phyloP scores from a whole-genome alignment of 2,113 vertebrate genomes.

The Anas platyrhynchos region DNA sequence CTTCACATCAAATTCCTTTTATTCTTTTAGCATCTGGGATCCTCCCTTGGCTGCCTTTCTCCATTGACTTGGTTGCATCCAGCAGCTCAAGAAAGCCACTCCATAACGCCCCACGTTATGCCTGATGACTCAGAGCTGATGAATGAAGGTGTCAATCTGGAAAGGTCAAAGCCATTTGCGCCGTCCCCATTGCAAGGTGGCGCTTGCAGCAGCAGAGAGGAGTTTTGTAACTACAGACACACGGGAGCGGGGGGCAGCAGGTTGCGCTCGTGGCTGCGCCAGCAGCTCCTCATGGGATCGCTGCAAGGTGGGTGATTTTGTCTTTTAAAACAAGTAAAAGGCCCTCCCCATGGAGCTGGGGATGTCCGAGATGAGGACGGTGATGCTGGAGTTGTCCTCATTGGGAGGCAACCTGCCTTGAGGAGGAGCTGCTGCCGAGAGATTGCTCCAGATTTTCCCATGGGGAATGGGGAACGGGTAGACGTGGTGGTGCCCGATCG shows the following conservation, averaged over 20 bases:
- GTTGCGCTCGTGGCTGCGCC: not conserved
- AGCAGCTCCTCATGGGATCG: not conserved
- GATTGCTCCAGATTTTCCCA: not conserved
- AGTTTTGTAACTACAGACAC: not conserved
- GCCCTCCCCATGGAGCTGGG: not conserved
- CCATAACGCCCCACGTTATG: not conserved
- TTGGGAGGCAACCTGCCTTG: not conserved
- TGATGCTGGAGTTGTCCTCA: not conserved
- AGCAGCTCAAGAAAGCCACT: not conserved
- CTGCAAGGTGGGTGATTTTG: not conserved
- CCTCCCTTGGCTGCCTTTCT: not conserved
- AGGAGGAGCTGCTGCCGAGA: not conserved
- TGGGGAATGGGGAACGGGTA: rapidly evolving
- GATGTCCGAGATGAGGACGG: not conserved
- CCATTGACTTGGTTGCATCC: not conserved
- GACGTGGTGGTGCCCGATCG: not conserved
- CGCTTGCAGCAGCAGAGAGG: rapidly evolving
- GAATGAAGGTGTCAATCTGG: not conserved
- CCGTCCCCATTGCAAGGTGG: not conserved
- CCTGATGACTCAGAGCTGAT: not conserved
- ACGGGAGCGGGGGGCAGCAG: not conserved
- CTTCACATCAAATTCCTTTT: not conserved
- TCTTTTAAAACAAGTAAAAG: not conserved
- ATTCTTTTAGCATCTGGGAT: not conserved
- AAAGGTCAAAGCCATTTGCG: not conserved